phyloP scores from a whole-genome alignment of 2,888 invertebrate genomes.

The Ryuthela nishihirai region DNA sequence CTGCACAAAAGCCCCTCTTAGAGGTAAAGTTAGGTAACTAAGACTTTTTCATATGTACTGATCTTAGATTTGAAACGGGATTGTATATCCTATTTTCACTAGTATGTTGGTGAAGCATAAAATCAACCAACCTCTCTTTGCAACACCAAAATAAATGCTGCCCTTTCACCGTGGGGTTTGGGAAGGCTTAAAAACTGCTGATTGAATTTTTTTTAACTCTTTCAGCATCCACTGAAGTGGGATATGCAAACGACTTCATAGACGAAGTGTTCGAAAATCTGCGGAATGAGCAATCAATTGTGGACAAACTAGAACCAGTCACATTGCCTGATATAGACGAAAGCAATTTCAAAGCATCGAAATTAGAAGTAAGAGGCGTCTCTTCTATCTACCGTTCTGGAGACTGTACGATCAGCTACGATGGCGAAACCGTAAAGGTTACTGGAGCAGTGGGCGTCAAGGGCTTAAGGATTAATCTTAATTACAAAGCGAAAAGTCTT shows the following conservation, averaged over 20 bases:
- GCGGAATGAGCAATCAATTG: background rate
- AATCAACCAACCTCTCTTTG: no score
- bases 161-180: no score
- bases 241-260: conserved; percentile 5
- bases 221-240: background rate
- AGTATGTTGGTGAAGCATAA: no score
- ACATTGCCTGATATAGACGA: background rate
- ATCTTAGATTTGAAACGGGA: no score
- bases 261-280: conserved; percentile 4
- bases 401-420: background rate
- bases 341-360: background rate
- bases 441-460: background rate
- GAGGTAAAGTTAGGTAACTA: no score
- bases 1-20: no score
- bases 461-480: background rate
- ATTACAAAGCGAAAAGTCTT: background rate
- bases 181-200: no score
- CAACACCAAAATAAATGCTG: no score
- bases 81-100: no score
- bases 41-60: no score
- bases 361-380: background rate
- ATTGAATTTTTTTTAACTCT: no score
- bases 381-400: background rate
- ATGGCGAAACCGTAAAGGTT: background rate
- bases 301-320: background rate